phyloP scores from a whole-genome alignment of 2,113 vertebrate species.

The Centropus unirufus region DNA sequence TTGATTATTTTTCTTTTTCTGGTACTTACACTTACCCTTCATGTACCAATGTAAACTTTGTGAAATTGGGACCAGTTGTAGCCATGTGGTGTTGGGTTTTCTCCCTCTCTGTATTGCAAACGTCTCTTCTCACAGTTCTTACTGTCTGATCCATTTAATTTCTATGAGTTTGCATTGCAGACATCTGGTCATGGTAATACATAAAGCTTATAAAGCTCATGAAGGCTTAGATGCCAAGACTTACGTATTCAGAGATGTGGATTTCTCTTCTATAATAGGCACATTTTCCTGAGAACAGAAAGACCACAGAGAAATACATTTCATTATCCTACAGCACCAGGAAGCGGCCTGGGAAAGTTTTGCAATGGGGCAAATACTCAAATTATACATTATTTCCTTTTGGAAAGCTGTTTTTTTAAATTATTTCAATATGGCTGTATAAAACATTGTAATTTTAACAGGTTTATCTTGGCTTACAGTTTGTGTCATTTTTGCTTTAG shows the following conservation, averaged over 20 bases:
- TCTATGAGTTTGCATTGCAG: neutral
- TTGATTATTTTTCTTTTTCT: neutral
- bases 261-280: neutral
- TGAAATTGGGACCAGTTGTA: neutral
- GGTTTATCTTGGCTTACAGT: conserved; percentile 46
- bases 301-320: neutral
- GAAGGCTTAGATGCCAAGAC: neutral
- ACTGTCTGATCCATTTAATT: neutral
- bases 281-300: neutral
- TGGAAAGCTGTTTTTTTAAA: neutral
- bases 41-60: neutral
- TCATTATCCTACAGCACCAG: neutral
- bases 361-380: neutral
- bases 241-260: neutral
- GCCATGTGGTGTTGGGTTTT: neutral
- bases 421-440: conserved; percentile 10
- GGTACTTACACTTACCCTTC: neutral
- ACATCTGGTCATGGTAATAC: neutral
- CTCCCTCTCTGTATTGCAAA: neutral
- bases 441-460: conserved; percentile 14
- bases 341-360: conserved; percentile 4
- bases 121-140: neutral
- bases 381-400: neutral
- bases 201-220: neutral
- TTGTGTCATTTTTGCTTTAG: neutral